A percentile compares a stretch with the other conserved stretches of the same genome.
These are phyloP conservation scores for Onchidella celtica DNA, from an alignment of 2,888 invertebrate genomes.

Conservation along the genomic window DNA sequence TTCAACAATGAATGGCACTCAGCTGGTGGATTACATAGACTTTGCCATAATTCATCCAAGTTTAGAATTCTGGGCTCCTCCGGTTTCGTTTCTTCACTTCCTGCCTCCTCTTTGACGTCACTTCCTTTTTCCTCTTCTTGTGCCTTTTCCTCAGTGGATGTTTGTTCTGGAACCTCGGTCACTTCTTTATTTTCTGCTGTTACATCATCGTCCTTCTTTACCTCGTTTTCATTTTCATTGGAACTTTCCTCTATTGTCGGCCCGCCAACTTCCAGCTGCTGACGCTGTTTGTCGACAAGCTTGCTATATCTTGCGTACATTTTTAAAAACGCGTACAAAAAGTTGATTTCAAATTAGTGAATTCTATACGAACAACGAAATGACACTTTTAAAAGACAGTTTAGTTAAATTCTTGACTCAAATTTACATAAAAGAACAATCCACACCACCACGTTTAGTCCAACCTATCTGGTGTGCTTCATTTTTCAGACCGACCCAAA, in stretches of 20 bases:
- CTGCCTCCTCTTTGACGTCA: background rate
- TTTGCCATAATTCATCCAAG: constrained; percentile 57
- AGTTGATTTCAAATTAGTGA: no score
- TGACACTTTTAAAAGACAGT: no score
- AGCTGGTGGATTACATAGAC: constrained; percentile 55
- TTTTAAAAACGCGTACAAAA: no score
- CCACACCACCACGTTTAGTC: no score
- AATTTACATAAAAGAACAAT: background rate
- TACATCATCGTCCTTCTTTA: background rate
- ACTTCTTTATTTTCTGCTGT: background rate
- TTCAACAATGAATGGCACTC: constrained; percentile 86
- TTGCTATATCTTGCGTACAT: constrained; percentile 52
- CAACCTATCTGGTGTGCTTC: background rate
- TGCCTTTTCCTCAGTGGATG: background rate
- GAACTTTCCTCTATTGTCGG: background rate
- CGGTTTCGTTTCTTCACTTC: background rate
- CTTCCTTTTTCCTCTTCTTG: background rate
- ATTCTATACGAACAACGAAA: no score
- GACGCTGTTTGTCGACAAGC: constrained; percentile 27
- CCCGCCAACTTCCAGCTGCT: background rate
- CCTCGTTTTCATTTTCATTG: background rate
- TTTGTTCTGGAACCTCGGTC: background rate
- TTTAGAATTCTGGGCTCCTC: background rate
- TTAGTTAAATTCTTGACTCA: background rate
- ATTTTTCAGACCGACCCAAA: background rate